phyloP scores from a whole-genome alignment of 2,888 invertebrate species.

The Microctonus hyperodae region DNA sequence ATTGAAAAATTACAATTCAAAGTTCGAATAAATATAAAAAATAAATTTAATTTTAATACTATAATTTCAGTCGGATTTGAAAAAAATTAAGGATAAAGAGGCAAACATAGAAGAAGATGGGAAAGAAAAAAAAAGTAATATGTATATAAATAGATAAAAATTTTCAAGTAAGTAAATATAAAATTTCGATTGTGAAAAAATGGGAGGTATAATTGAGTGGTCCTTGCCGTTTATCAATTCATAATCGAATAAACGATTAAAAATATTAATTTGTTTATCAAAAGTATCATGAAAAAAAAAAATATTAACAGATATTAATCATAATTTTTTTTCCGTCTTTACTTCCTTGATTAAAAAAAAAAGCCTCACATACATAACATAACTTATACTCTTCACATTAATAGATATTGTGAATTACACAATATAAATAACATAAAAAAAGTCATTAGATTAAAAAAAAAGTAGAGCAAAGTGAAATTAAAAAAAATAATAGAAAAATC shows the following conservation, averaged over 20 bases:
- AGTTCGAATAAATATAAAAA: conserved; percentile 41
- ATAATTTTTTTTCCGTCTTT: neutral
- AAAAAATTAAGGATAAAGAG: no score
- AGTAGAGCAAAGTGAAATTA: neutral
- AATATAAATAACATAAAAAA: neutral
- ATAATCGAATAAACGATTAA: conserved; percentile 42
- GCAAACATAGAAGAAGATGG: no score
- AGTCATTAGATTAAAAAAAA: neutral
- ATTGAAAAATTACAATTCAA: conserved; percentile 37
- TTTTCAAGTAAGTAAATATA: neutral
- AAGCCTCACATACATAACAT: neutral
- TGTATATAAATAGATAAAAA: neutral
- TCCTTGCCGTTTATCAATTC: conserved; percentile 73
- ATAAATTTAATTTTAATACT: neutral
- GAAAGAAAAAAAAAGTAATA: neutral
- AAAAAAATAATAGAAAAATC: neutral
- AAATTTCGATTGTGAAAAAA: conserved; percentile 21
- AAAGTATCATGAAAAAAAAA: conserved; percentile 28
- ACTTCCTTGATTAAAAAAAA: neutral
- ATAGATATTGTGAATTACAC: neutral
- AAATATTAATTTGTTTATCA: conserved; percentile 3
- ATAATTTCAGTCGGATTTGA: neutral
- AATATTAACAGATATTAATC: conserved; percentile 33
- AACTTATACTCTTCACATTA: neutral
- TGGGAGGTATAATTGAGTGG: conserved; percentile 72